Base-by-base conservation (phyloP, 2,888 invertebrate species). In the Drosophila aldrichi region DNA sequence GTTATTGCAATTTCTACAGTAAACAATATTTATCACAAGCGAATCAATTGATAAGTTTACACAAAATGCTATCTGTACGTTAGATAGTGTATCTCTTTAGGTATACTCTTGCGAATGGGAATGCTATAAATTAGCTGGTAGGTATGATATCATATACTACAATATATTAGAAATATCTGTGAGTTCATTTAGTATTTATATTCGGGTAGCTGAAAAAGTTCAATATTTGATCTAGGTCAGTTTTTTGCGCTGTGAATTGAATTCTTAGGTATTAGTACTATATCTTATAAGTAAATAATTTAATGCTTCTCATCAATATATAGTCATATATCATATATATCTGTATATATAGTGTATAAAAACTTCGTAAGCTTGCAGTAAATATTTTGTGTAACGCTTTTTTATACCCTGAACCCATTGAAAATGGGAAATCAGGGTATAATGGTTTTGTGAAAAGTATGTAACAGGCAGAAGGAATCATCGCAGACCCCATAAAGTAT, bases 1-100 rank as follows among this genome's bases (percentile, higher is more conserved):
- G 36, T 41, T 64, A 38, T 32, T 56, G 32, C 56, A 56, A 9
- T 63, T 58, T 55, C 29, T n/a, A n/a, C 38, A 1, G 51, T 59
- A 54, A 43, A 18, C 12, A 20, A 34, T 48, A 14, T 49, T 61
- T 71, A 57, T 66, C 68, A 7, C 8, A 29, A 29, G 7, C 29
- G 29, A 29, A 25, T n/a, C 60, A 6, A 66, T 60, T 67, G 79
- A 77, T 75, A 77, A 74, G 57, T 46, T 44, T 44, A 44, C 44
- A 44, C 55, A 25, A 49, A n/a, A 29, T 52, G 44, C 56, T 76
- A 79, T 81, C 82, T 76, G 6, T 34, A 34, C 16, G 20, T 32
- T 12, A 82, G 74, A 70, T 83, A 82, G 65, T 55, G 20, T 38
- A 7, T 48, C 38, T 29, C 10, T 29, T 16, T 1, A n/a, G 4